Conservation (phyloP, 1,140 invertebrate species). For the Dryas iulia region DNA sequence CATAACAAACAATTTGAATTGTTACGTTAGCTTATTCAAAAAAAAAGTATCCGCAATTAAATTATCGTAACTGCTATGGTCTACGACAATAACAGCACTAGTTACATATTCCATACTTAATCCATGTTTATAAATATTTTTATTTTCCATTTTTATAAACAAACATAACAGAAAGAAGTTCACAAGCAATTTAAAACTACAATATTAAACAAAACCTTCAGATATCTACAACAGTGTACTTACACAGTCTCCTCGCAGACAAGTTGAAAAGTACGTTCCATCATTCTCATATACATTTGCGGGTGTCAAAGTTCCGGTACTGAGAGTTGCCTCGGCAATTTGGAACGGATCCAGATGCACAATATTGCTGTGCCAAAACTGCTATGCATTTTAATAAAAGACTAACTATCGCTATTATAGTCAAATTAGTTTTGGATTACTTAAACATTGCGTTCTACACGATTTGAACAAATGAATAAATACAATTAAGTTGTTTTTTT, state of each 20-base stretch:
- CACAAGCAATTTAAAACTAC: not conserved
- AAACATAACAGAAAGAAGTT: no score
- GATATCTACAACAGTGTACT: not conserved
- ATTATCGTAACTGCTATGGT: no score
- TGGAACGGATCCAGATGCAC: not conserved
- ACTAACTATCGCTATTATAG: not conserved
- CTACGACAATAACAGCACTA: no score
- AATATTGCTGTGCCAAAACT: not conserved
- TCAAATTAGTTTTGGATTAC: slow-evolving; percentile 2
- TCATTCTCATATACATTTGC: slow-evolving; percentile 1
- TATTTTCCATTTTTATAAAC: no score
- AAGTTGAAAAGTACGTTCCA: not conserved
- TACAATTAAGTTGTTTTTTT: no score
- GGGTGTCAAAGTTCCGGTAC: not conserved
- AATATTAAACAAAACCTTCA: not conserved
- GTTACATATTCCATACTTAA: no score
- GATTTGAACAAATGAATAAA: not conserved
- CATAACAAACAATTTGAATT: no score
- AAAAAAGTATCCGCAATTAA: no score
- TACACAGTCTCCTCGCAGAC: not conserved
- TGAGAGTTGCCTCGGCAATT: not conserved
- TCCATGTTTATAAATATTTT: no score
- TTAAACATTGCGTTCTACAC: not conserved
- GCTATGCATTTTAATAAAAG: not conserved
- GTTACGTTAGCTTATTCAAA: no score